Percentiles rank a stretch among this genome's conserved stretches.
phyloP scores from a whole-genome alignment of 2,113 vertebrate genomes.

The Oreochromis niloticus region DNA sequence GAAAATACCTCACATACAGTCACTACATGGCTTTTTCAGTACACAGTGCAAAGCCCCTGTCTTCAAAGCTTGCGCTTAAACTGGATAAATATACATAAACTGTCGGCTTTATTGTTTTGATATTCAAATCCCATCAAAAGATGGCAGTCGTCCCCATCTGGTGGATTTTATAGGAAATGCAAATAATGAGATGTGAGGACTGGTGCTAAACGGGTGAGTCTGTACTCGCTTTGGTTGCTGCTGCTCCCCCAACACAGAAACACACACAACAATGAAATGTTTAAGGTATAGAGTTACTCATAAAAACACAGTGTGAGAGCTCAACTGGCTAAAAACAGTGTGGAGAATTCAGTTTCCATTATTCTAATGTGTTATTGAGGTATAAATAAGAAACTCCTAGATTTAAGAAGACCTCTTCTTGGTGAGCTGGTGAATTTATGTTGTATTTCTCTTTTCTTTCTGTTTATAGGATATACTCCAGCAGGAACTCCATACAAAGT shows the following conservation, averaged over 20 bases:
- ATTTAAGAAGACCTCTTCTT: not conserved
- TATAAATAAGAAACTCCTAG: not conserved
- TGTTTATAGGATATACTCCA: slow-evolving; percentile 83
- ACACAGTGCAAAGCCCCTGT: not conserved
- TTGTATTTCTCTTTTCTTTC: not conserved
- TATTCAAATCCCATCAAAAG: not conserved
- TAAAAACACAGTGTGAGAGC: not conserved
- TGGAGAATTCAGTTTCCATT: not conserved
- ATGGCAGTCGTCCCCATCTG: slow-evolving; percentile 31
- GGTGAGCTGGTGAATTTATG: not conserved
- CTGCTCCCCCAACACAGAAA: not conserved
- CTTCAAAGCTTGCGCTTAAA: not conserved
- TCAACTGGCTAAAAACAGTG: not conserved
- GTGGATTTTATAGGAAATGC: slow-evolving; percentile 30
- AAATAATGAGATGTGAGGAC: not conserved
- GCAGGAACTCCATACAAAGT: slow-evolving; percentile 98
- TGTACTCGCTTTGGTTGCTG: not conserved
- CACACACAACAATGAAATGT: not conserved
- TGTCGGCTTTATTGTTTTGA: not conserved
- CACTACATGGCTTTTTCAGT: not conserved
- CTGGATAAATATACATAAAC: not conserved
- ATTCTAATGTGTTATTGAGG: not conserved
- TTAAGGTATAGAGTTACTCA: not conserved
- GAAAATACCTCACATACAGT: not conserved
- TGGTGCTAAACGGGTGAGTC: not conserved